Percentiles rank a stretch among this genome's conserved stretches.
phyloP scores from a whole-genome alignment of 30 jellyfish, hydroid and myxozoan species.

The Hydractinia echinata region DNA sequence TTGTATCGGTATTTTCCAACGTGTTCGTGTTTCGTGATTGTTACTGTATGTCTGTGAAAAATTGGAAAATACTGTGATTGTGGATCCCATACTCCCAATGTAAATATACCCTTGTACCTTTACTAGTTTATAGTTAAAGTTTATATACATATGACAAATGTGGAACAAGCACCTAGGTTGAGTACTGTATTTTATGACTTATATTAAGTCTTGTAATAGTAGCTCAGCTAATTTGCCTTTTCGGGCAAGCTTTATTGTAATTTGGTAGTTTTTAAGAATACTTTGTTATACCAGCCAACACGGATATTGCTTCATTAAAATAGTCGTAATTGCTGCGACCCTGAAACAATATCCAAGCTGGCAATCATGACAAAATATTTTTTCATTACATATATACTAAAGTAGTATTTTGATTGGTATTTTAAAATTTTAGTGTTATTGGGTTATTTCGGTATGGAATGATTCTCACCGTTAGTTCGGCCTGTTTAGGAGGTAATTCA shows the following conservation, averaged over 20 bases:
- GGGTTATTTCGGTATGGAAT: too few species aligned
- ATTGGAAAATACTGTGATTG: conserved; percentile 20
- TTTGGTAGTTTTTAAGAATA: too few species aligned
- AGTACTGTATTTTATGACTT: conserved; percentile 67
- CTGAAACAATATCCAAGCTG: too few species aligned
- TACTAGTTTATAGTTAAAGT: neutral
- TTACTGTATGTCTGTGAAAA: neutral
- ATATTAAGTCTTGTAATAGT: conserved; percentile 84
- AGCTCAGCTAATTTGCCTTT: conserved; percentile 96
- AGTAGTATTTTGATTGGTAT: too few species aligned
- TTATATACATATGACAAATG: conserved; percentile 2
- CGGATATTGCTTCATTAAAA: too few species aligned
- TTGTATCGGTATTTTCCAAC: conserved; percentile 6
- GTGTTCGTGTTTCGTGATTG: neutral
- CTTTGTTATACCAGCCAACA: too few species aligned
- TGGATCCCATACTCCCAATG: neutral
- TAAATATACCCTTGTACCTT: neutral
- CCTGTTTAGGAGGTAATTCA: too few species aligned
- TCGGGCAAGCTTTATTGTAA: conserved; percentile 44
- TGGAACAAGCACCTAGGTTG: conserved; percentile 54
- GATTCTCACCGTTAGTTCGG: too few species aligned
- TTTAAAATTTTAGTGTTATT: too few species aligned
- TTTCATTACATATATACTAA: too few species aligned
- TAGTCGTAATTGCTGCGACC: too few species aligned
- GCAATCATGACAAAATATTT: too few species aligned